Evolutionary conservation across 2,797 vertebrate genomes (phyloP), one percentile per base, ranked within the genome.

Genomic region (Crenichthys baileyi): DNA sequence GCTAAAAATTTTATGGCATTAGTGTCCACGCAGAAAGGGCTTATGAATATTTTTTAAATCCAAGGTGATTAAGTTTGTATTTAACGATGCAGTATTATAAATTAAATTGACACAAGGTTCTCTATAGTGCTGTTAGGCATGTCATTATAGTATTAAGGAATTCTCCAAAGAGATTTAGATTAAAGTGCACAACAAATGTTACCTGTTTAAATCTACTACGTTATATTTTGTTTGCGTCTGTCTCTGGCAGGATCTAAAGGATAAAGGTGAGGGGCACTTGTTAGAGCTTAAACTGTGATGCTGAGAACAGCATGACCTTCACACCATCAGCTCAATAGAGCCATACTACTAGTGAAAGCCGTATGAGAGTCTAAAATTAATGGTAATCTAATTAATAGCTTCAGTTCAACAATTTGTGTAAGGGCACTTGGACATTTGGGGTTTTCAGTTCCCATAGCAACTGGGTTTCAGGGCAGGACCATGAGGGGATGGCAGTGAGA

Each of bases 361-460:
- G 46, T 75, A 79, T 2, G 51, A 77, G 70, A 77, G 80, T 79
- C 46, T 39, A 24, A 89, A 89, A 86, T 81, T 29, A 88, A 77
- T 22, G 24, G 51, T 86, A 80, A 82, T 85, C 70, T 87, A 90
- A 92, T 92, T 89, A 89, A 89, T 87, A 85, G 77, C 67, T 84
- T 84, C 36, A 83, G 79, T 88, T 87, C 63, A 75, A 76, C 78
- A 84, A 86, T 87, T 89, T 90, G 76, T 87, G 68, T 76, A 71
- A 87, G 83, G 88, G 85, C 85, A 79, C 82, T 88, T 77, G 36
- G 75, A 83, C 77, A 75, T 78, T 77, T 58, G 72, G 70, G 81
- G 68, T 88, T 88, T 83, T 83, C 76, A 76, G 91, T 92, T 93
- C 50, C 91, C 86, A 86, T 88, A 79, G 91, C 76, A 91, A 93